Evolutionary conservation across 2,113 vertebrate species (phyloP), one percentile per base, ranked within the genome.

Genomic region (Anguilla rostrata): DNA sequence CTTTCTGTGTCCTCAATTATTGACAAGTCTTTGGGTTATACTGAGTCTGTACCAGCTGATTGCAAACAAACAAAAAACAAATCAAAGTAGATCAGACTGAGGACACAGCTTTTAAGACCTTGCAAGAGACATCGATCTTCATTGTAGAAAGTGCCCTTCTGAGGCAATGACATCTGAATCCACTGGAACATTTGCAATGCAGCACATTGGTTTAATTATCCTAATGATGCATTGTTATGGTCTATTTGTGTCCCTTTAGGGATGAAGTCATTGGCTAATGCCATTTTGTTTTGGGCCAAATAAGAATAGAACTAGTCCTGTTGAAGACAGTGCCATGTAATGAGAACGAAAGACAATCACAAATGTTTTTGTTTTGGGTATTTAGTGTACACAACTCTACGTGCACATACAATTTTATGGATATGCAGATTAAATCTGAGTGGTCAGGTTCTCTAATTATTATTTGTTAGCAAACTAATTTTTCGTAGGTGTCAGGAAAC

Each of bases 401-500:
- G 11, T 29, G 39, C 78, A 39, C 16, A 41, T 40, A 66, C 26
- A 7, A 71, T 15, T 12, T 63, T 57, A 6, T 63, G n/a, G 79
- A 39, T 66, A 66, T 82, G 79, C 39, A 86, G 26, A 81, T 49
- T 49, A 22, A 22, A 43, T n/a, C 22, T 60, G 85, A 63, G 22
- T 56, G 29, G 41, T 82, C 20, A 53, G 15, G n/a, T 75, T 75
- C n/a, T 29, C 26, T 34, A 34, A 75, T 1, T 53, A 11, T 53
- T 6, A 60, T 87, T 78, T 87, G 82, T 79, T 79, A 83, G 75
- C 34, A 78, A 53, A 29, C 14, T 83, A 22, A 87, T 78, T 60
- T 78, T 41, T 39, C 3, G 5, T 12, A 46, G 63, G 26, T 79
- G 63, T 40, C 63, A 39, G 46, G 46, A 57, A 60, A 57, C 22